Evolutionary conservation across 2,888 invertebrate genomes (phyloP), one percentile per base, ranked within the genome.

Genomic region (Agonopterix heracliana): DNA sequence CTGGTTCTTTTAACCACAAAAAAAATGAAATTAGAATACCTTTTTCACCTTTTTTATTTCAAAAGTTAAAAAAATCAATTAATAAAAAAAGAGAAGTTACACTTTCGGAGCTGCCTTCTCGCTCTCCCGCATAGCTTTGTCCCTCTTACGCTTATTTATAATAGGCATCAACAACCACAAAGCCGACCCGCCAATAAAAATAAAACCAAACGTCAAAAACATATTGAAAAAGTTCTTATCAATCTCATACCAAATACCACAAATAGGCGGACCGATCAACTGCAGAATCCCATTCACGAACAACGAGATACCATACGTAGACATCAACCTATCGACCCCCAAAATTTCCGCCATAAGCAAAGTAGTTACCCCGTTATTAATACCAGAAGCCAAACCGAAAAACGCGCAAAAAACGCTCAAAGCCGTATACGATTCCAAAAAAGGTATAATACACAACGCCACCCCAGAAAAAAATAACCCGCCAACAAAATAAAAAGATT

Each of bases 341-440:
- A 96, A 78, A 81, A 95, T 92, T 68, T 96, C 96, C 0, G 95
- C 95, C 94, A 96, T 95, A 0, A 96, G 94, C 38, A 96, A 90
- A 0, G 96, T 95, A 0, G 96, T 96, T 0, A 96, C 93, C 3
- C 96, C 95, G 9, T 95, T 95, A 69, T 96, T 96, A 0, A 94
- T 90, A 0, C 96, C 96, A 0, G 95, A 95, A 0, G 95, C 93
- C 0, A 96, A 74, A 0, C 96, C 96, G 62, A 96, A 96, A 1
- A 93, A 68, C 1, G 93, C 92, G 67, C 96, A 96, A 66, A 92
- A 92, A 44, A 92, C 79, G 51, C 94, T 92, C 2, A 95, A 85
- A 53, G 85, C 70, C 0, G 81, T 64, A 68, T 95, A 96, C 3
- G 90, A 88, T 0, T 81, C 72, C 9, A 93, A 89, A 55, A 94